Base-by-base conservation (phyloP, 1,140 invertebrate genomes). In the Drosophila mojavensis region DNA sequence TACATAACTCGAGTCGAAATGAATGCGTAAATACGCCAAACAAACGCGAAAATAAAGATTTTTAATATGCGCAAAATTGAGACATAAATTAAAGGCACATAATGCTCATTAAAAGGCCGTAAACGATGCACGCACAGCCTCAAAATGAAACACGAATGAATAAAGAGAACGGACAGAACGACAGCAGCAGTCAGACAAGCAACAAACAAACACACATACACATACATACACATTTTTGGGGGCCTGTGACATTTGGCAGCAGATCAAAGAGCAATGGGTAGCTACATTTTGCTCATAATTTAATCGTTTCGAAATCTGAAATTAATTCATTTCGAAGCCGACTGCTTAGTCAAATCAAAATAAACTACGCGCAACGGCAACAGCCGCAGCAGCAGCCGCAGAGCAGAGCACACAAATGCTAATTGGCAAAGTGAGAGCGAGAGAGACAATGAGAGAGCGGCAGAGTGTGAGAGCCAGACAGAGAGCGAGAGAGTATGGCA, bases 41-140 rank as follows among this genome's bases (percentile, higher is more conserved):
- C 58, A 24, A 24, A 24, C 20, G 28, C 50, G 55, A 62, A 72
- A 88, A 78, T 73, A 63, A 80, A 81, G 58, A 84, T 83, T 84
- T 84, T 89, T 84, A 89, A 90, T 90, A 79, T 78, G 74, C 86
- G 79, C 82, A 71, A 90, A 90, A 90, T 90, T 90, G 86, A 79
- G 76, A 83, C 86, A 90, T 90, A 90, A 90, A 90, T 90, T 90
- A 90, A 90, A 90, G 60, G 62, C 76, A 78, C 86, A 90, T 90
- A 90, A 90, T 90, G 74, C 86, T 90, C 81, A 90, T 90, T 90
- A 90, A 90, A 85, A 81, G 61, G 73, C 79, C 73, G 86, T 90
- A 86, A 90, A 90, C 53, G 82, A 56, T 26, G 48, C 63, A 28
- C 59, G 43, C 53, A 68, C 58, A 71, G 50, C 53, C 41, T n/a